Base-by-base conservation (phyloP, 2,888 invertebrate species). In the Eumacrocentrus americanus region DNA sequence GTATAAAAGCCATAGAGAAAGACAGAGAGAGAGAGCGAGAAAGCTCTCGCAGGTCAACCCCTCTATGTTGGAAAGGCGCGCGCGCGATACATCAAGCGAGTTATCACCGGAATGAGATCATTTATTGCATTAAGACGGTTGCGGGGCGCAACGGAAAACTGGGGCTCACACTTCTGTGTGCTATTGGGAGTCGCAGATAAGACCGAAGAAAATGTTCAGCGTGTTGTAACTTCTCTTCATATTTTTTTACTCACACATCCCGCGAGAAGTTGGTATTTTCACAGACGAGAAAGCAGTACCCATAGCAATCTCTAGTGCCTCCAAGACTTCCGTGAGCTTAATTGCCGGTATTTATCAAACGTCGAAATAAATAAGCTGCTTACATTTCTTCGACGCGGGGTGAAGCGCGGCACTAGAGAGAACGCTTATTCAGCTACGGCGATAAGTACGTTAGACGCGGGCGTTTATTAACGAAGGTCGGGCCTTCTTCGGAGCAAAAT, bases 291-390 rank as follows among this genome's bases (percentile, higher is more conserved):
- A 12, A 25, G 23, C 3, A 38, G n/a, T 34, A 40, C 54, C 25
- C 22, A 16, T 20, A 38, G 46, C 44, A 12, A 34, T 46, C 40
- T 23, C 42, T 54, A 23, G n/a, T 48, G 12, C 35, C 42, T 12
- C 23, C 23, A 25, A 55, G 42, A 34, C 48, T 68, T 66, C 66
- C 66, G 62, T 65, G 63, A 70, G 69, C 69, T 76, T 76, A 77
- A 78, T 78, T 75, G 74, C 72, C 66, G 66, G 71, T 75, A 76
- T 77, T 77, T 76, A 75, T 78, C 77, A 77, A 75, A 73, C 68
- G 71, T 65, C 71, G 68, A 74, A 76, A 75, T 75, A 72, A 78
- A 73, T 78, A 77, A 77, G 72, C 77, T 67, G 70, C 76, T 75
- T 76, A 75, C 63, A 67, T 68, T 73, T 73, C 70, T 74, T 74